A percentile compares a stretch with the other conserved stretches of the same genome.
Evolutionary conservation across 2,888 invertebrate genomes (phyloP).

Genomic region (Yponomeuta plumbellus): DNA sequence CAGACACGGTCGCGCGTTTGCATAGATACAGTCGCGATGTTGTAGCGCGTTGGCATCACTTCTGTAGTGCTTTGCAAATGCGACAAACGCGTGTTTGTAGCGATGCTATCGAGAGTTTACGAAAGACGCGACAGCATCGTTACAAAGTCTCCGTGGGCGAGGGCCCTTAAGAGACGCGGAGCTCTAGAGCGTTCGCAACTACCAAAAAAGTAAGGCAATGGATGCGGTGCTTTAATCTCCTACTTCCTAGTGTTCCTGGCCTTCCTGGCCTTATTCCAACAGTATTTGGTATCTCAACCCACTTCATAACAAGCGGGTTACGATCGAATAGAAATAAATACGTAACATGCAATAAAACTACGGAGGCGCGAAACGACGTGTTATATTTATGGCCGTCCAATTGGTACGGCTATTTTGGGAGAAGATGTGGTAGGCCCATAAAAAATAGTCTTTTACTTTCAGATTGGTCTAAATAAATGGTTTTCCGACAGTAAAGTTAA

Average conservation of each 20-base stretch:
- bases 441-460: neutral
- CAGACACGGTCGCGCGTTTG: too few relatives aligned
- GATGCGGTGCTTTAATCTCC: neutral
- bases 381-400: constrained; percentile 5
- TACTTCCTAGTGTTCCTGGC: neutral
- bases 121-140: too few relatives aligned
- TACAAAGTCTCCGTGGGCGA: too few relatives aligned
- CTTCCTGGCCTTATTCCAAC: neutral
- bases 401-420: constrained; percentile 3
- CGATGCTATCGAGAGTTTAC: too few relatives aligned
- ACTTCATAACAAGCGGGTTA: constrained; percentile 1
- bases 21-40: too few relatives aligned
- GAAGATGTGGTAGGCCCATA: constrained; percentile 1
- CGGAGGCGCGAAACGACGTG: neutral
- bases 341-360: neutral
- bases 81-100: too few relatives aligned
- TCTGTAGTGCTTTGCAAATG: too few relatives aligned
- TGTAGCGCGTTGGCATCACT: too few relatives aligned
- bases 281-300: neutral
- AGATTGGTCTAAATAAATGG: neutral
- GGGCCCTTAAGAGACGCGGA: too few relatives aligned
- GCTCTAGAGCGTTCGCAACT: too few relatives aligned
- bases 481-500: neutral
- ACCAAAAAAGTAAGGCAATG: too few relatives aligned
- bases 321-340: neutral